Evolutionary conservation across 2,888 invertebrate species (phyloP).

Genomic region (Caprella mutica): DNA sequence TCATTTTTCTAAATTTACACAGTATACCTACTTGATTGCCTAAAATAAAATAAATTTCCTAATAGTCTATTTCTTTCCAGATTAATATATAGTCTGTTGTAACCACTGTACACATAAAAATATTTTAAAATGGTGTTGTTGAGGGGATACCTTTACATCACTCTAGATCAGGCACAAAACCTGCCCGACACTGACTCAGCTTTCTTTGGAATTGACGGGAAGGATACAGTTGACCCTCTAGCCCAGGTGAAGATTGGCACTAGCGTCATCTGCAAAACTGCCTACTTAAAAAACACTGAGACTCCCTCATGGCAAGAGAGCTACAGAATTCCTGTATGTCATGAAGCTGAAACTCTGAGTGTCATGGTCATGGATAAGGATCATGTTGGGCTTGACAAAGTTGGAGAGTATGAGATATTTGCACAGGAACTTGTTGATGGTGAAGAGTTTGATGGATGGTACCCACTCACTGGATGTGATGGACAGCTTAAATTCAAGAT

Average conservation of each 20-base stretch:
- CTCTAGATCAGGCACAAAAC: conserved; percentile 31
- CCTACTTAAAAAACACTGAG: conserved; percentile 29
- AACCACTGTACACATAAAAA: no score
- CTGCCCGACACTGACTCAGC: conserved; percentile 34
- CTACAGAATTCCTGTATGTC: conserved; percentile 31
- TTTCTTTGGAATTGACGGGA: conserved; percentile 32
- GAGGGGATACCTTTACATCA: conserved; percentile 30
- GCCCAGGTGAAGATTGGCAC: conserved; percentile 28
- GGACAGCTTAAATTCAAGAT: conserved; percentile 30
- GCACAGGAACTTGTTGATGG: conserved; percentile 27
- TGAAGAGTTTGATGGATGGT: conserved; percentile 27
- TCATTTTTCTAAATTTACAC: no score
- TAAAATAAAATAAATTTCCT: no score
- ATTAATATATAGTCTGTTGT: no score
- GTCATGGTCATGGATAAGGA: conserved; percentile 33
- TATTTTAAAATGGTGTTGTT: conserved; percentile 24
- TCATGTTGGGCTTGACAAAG: conserved; percentile 17
- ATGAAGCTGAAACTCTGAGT: conserved; percentile 19
- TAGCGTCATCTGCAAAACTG: conserved; percentile 34
- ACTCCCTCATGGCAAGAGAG: conserved; percentile 34
- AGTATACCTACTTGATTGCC: no score
- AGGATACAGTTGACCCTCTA: conserved; percentile 34
- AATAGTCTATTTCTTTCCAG: no score
- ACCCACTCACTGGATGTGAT: conserved; percentile 27
- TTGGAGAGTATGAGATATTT: conserved; percentile 22